phyloP scores from a whole-genome alignment of 1,140 invertebrate genomes.

The Drosophila seguyi region DNA sequence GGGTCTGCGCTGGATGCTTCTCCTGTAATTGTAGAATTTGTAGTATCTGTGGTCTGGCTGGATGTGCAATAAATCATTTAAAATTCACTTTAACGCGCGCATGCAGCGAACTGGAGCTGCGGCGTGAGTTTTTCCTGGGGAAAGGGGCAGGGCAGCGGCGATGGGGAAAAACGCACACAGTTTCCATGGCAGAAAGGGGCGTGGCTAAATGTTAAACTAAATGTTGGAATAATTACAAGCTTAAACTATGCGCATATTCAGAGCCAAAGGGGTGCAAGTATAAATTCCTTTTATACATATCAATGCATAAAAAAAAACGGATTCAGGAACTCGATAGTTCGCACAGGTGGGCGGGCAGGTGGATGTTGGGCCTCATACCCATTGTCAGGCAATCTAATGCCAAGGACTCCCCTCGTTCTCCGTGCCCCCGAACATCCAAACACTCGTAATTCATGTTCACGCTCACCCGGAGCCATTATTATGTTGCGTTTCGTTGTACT shows the following conservation, averaged over 20 bases:
- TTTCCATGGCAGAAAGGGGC: slow-evolving; percentile 25
- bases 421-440: neutral
- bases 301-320: slow-evolving; percentile 1
- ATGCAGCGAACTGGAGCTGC: slow-evolving; percentile 27
- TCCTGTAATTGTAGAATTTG: slow-evolving; percentile 61
- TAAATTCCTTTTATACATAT: slow-evolving; percentile 12
- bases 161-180: slow-evolving; percentile 8
- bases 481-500: slow-evolving; percentile 58
- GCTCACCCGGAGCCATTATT: slow-evolving; percentile 60
- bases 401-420: slow-evolving; percentile 24
- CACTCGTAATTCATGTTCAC: slow-evolving; percentile 69
- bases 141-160: neutral
- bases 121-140: slow-evolving; percentile 4
- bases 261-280: slow-evolving; percentile 20
- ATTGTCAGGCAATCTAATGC: slow-evolving; percentile 58
- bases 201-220: slow-evolving; percentile 73
- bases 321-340: slow-evolving; percentile 21
- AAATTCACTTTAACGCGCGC: slow-evolving; percentile 79
- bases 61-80: slow-evolving; percentile 79
- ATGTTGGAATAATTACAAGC: slow-evolving; percentile 79
- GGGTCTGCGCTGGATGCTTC: neutral
- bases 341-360: slow-evolving; percentile 26
- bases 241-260: slow-evolving; percentile 80
- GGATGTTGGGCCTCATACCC: neutral
- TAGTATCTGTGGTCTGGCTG: slow-evolving; percentile 46